Evolutionary conservation across 2,797 vertebrate species (phyloP).

Genomic region (Pseudochirops corinnae): DNA sequence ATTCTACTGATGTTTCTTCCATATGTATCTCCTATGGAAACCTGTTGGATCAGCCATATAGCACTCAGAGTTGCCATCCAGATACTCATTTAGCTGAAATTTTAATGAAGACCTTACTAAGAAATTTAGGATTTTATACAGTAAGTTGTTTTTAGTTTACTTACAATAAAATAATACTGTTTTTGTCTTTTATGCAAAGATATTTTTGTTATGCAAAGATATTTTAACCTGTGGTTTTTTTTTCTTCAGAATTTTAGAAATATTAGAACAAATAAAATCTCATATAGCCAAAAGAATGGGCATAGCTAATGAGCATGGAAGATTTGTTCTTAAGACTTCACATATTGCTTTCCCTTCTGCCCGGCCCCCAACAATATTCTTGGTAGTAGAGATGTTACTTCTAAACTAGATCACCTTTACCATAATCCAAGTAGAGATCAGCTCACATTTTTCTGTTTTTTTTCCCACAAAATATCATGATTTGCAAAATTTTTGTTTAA

Average conservation of each 20-base stretch:
- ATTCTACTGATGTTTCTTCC: slow-evolving; percentile 85
- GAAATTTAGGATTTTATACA: slow-evolving; percentile 91
- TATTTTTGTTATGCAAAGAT: background rate
- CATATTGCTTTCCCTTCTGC: background rate
- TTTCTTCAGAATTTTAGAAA: background rate
- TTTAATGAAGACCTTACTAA: slow-evolving; percentile 91
- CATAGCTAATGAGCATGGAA: background rate
- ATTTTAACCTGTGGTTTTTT: background rate
- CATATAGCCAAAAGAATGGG: background rate
- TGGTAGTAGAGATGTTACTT: background rate
- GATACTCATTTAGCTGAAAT: slow-evolving; percentile 91
- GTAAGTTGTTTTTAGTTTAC: slow-evolving; percentile 80
- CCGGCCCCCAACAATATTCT: background rate
- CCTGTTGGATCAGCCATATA: slow-evolving; percentile 84
- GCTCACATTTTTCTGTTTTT: background rate
- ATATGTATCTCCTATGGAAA: slow-evolving; percentile 87
- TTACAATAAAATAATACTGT: slow-evolving; percentile 20
- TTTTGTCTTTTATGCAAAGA: background rate
- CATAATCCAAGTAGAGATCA: background rate
- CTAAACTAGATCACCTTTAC: background rate
- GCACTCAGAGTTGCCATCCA: slow-evolving; percentile 86
- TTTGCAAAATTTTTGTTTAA: background rate
- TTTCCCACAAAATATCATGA: background rate
- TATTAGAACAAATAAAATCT: background rate
- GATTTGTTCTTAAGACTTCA: background rate